Evolutionary conservation across 92 coral and sea anemone genomes (phyloP), one percentile per base, ranked within the genome.

Genomic region (Pocillopora meandrina): DNA sequence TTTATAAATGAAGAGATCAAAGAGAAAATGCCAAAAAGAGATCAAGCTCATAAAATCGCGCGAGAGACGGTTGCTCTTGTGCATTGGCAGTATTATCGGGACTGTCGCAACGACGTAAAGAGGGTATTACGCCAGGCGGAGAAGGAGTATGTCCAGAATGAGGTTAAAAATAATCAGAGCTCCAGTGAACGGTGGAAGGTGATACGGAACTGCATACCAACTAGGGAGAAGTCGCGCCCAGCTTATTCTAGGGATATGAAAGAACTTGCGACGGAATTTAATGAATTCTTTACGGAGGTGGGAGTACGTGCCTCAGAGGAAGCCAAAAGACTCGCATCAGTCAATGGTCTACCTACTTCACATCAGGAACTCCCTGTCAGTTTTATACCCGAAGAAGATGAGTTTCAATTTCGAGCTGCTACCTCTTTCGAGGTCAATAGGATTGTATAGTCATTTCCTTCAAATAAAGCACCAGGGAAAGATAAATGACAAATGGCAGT

Each of bases 401-500:
- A 87, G 76, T 87, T 81, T 62, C 86, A 63, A 49, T 87, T 90
- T 58, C 82, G 82, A 55, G 82, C 79, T 47, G 91, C 74, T 36
- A 34, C 88, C 55, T 35, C 82, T 57, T 77, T 63, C 17, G 91
- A 90, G 61, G 75, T 68, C 79, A 87, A 61, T 90, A 86, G 74
- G 83, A 83, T 42, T 72, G 62, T 20, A 80, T 75, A 42, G 49
- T 42, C 49, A 42, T 42, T 42, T 42, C 49, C 49, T 42, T 42
- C 49, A 42, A 42, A 42, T 82, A 86, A 70, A 64, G 87, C 84
- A 60, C 90, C 87, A 12, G 93, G 90, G 64, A 59, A 49, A 69
- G 93, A 87, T 68, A 90, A 90, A 42, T 71, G 86, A 59, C 78
- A 66, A 36, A 82, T 86, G 93, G 49, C 49, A 9, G 76, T 90